A percentile compares a stretch with the other conserved stretches of the same genome.
Evolutionary conservation across 2,113 vertebrate genomes (phyloP).

Genomic region (Saiga tatarica): DNA sequence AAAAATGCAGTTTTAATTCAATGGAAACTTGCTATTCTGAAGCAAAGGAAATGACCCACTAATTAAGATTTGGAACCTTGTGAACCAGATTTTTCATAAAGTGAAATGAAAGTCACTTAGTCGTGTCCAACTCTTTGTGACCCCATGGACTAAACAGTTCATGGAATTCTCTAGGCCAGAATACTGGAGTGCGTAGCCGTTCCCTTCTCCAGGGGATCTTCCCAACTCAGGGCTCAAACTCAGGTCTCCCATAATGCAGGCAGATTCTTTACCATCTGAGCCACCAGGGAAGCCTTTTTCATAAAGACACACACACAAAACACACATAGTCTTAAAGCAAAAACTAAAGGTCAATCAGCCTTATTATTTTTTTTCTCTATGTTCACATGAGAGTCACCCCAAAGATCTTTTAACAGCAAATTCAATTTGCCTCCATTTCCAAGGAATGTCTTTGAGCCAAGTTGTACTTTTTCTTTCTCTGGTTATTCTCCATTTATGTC

Average conservation of each 20-base stretch:
- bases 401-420: background rate
- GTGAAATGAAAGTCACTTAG: background rate
- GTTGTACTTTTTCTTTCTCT: background rate
- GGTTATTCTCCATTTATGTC: background rate
- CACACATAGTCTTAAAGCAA: background rate
- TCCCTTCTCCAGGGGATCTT: background rate
- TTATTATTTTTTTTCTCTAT: background rate
- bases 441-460: background rate
- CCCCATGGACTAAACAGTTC: background rate
- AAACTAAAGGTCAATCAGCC: background rate
- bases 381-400: background rate
- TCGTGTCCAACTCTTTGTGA: background rate
- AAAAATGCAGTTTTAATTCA: background rate
- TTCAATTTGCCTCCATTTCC: conserved; percentile 8
- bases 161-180: background rate
- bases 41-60: background rate
- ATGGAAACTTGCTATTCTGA: background rate
- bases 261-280: background rate
- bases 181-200: background rate
- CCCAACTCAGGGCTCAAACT: background rate
- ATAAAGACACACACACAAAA: background rate
- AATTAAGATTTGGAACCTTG: background rate
- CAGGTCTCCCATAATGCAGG: background rate
- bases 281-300: background rate
- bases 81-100: background rate